Percentiles rank a stretch among this genome's conserved stretches.
Evolutionary conservation across 2,888 invertebrate genomes (phyloP).

Genomic region (Agrilus mali): DNA sequence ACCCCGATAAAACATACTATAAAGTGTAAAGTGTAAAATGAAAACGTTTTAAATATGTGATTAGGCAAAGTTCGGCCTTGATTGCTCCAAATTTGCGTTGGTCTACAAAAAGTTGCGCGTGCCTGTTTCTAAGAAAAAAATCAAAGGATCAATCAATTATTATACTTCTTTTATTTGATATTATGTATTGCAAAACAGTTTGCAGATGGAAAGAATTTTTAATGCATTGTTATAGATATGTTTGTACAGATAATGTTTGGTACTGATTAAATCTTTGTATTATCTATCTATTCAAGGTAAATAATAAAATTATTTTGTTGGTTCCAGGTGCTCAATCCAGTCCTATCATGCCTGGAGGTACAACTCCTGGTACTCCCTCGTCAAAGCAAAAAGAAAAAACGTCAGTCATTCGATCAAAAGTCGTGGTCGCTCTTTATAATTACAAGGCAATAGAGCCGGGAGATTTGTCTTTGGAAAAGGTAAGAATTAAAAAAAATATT

Average conservation of each 20-base stretch:
- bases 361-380: constrained; percentile 69
- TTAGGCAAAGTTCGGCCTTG: too few species aligned
- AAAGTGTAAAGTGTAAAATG: too few species aligned
- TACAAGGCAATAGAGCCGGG: constrained; percentile 84
- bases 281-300: background rate
- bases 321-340: constrained; percentile 38
- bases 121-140: too few species aligned
- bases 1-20: too few species aligned
- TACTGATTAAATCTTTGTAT: background rate
- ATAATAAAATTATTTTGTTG: constrained; percentile 7
- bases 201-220: too few species aligned
- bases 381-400: constrained; percentile 68
- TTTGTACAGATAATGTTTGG: background rate
- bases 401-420: constrained; percentile 50
- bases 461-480: constrained; percentile 76
- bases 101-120: background rate
- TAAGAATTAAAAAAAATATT: constrained; percentile 6
- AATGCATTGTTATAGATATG: background rate
- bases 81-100: too few species aligned
- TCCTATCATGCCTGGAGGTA: constrained; percentile 42
- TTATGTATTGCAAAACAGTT: too few species aligned
- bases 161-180: too few species aligned
- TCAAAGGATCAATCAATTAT: too few species aligned
- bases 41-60: background rate
- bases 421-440: constrained; percentile 80